A percentile compares a stretch with the other conserved stretches of the same genome.
phyloP scores from a whole-genome alignment of 1,140 invertebrate species.

The Uloborus diversus region DNA sequence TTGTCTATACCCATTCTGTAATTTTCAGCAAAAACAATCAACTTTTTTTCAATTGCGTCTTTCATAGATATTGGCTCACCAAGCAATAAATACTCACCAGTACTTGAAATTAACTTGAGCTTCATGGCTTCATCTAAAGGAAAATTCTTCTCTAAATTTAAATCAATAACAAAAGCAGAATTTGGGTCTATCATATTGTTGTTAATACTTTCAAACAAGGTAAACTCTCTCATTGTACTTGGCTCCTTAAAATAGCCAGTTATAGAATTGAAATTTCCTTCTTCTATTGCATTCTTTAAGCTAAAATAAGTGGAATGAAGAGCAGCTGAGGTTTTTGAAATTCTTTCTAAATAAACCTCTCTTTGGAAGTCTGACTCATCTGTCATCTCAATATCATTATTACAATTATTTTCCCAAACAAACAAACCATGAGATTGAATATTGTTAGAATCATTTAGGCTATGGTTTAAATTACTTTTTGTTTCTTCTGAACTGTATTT shows the following conservation, averaged over 20 bases:
- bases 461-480: too few relatives aligned
- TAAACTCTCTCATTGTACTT: slow-evolving; percentile 62
- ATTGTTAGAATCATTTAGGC: neutral
- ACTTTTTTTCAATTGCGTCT: slow-evolving; percentile 78
- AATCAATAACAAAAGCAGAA: slow-evolving; percentile 40
- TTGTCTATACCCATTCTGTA: neutral
- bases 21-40: slow-evolving; percentile 73
- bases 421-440: neutral
- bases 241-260: slow-evolving; percentile 80
- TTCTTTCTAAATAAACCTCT: too few relatives aligned
- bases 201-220: slow-evolving; percentile 68
- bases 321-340: neutral
- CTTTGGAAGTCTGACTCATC: neutral
- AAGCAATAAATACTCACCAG: slow-evolving; percentile 80
- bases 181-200: slow-evolving; percentile 68
- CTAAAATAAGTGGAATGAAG: neutral
- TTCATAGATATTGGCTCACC: slow-evolving; percentile 81
- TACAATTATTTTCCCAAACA: neutral
- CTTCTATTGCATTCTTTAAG: slow-evolving; percentile 68
- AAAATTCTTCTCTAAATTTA: slow-evolving; percentile 65
- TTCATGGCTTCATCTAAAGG: slow-evolving; percentile 82
- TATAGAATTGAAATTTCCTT: slow-evolving; percentile 74
- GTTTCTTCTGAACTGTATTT: neutral
- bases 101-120: slow-evolving; percentile 80
- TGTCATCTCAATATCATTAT: neutral